Percentiles rank a stretch among this genome's conserved stretches.
Conservation (phyloP, 2,888 invertebrate genomes). For the Endomychus coccineus region DNA sequence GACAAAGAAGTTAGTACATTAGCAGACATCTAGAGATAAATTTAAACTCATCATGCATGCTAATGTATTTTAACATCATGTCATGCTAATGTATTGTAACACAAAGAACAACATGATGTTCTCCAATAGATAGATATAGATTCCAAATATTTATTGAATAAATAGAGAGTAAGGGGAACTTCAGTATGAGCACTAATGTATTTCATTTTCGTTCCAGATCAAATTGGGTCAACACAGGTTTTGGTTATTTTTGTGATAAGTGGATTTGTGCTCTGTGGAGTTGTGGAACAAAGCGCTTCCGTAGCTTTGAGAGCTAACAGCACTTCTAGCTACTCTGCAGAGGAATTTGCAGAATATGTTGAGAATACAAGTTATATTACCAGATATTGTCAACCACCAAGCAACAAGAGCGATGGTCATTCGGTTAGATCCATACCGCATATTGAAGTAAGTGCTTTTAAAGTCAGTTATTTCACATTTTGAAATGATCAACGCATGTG, state of each 20-base stretch:
- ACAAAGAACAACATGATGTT: too few relatives aligned
- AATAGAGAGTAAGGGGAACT: too few relatives aligned
- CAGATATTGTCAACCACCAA: slow-evolving; percentile 40
- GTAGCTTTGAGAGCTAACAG: slow-evolving; percentile 49
- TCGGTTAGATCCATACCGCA: slow-evolving; percentile 43
- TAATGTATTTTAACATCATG: too few relatives aligned
- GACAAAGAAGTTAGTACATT: too few relatives aligned
- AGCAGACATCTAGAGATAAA: too few relatives aligned
- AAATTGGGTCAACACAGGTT: slow-evolving; percentile 46
- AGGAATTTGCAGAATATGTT: slow-evolving; percentile 45
- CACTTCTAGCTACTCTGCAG: slow-evolving; percentile 41
- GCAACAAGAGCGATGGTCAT: slow-evolving; percentile 32
- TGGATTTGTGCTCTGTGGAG: slow-evolving; percentile 50
- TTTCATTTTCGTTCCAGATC: slow-evolving; percentile 39
- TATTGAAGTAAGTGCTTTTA: slow-evolving; percentile 37
- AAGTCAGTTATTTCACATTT: too few relatives aligned
- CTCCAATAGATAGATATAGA: too few relatives aligned
- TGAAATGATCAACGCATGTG: too few relatives aligned
- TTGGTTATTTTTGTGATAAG: slow-evolving; percentile 48
- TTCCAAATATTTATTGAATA: too few relatives aligned
- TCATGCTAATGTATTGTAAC: too few relatives aligned
- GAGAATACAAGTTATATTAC: slow-evolving; percentile 46
- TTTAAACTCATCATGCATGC: too few relatives aligned
- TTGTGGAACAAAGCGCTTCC: slow-evolving; percentile 51
- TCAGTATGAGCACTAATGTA: too few relatives aligned